Percentiles rank a stretch among this genome's conserved stretches.
phyloP scores from a whole-genome alignment of 2,888 invertebrate species.

The Pseudanteris insignis region DNA sequence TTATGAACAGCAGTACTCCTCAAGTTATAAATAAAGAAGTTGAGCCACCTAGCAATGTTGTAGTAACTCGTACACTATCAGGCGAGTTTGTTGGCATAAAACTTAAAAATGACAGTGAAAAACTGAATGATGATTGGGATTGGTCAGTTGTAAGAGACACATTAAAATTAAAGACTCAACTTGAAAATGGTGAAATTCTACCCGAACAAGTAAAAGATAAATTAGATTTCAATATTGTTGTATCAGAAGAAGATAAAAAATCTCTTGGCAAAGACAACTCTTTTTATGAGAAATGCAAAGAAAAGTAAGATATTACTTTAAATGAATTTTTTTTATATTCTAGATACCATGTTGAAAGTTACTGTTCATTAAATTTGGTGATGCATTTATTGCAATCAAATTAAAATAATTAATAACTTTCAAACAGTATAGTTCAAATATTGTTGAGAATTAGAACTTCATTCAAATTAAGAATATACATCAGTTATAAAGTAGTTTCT shows the following conservation, averaged over 20 bases:
- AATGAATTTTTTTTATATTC: not conserved
- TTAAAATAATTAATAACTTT: too few species aligned
- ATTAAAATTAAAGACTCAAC: conserved; percentile 71
- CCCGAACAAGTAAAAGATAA: conserved; percentile 71
- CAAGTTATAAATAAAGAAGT: too few species aligned
- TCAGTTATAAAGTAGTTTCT: too few species aligned
- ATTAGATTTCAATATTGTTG: conserved; percentile 72
- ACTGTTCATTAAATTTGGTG: too few species aligned
- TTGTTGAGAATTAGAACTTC: too few species aligned
- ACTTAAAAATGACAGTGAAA: conserved; percentile 72
- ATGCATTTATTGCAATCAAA: too few species aligned
- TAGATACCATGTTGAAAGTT: not conserved
- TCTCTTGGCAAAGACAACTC: conserved; percentile 54
- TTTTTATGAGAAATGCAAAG: conserved; percentile 68
- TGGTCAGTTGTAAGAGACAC: conserved; percentile 73
- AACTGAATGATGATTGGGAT: conserved; percentile 73
- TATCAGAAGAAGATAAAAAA: conserved; percentile 72
- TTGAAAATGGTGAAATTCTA: conserved; percentile 72
- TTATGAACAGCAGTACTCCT: too few species aligned
- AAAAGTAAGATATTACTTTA: conserved; percentile 51
- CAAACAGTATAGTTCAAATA: too few species aligned
- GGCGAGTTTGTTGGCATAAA: conserved; percentile 76
- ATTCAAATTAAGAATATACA: too few species aligned
- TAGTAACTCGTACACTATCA: conserved; percentile 72
- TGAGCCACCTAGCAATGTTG: conserved; percentile 60